Evolutionary conservation across 2,888 invertebrate species (phyloP).

Genomic region (Noctuana brunneofusca): DNA sequence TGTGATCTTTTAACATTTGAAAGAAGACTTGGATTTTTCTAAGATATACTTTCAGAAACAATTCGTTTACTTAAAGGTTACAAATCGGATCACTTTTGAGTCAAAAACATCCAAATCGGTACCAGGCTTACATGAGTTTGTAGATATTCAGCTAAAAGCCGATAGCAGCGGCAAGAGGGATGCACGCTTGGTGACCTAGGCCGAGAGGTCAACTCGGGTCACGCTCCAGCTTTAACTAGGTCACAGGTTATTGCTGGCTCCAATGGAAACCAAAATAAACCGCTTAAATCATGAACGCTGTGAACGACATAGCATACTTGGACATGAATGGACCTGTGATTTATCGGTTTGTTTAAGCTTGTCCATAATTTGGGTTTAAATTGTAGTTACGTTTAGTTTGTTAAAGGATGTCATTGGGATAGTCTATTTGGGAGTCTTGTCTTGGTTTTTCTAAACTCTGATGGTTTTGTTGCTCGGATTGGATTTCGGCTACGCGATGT

Average conservation of each 20-base stretch:
- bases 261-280: conserved; percentile 61
- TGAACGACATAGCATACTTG: conserved; percentile 11
- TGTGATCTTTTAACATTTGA: no score
- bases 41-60: no score
- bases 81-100: not conserved
- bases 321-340: conserved; percentile 15
- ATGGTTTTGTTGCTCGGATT: not conserved
- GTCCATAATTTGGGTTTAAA: not conserved
- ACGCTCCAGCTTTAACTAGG: conserved; percentile 65
- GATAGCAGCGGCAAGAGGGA: conserved; percentile 45
- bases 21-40: no score
- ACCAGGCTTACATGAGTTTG: conserved; percentile 40
- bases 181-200: conserved; percentile 62
- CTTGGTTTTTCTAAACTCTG: not conserved
- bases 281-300: conserved; percentile 39
- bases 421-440: not conserved
- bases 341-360: conserved; percentile 16
- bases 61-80: no score
- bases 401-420: not conserved
- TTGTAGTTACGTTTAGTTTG: not conserved
- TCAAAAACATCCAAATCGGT: conserved; percentile 20
- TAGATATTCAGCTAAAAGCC: conserved; percentile 40
- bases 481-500: not conserved
- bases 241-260: conserved; percentile 66
- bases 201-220: conserved; percentile 72